These are phyloP conservation scores for Diogma glabrata DNA, from an alignment of 2,888 invertebrate species.

Conservation along the genomic window DNA sequence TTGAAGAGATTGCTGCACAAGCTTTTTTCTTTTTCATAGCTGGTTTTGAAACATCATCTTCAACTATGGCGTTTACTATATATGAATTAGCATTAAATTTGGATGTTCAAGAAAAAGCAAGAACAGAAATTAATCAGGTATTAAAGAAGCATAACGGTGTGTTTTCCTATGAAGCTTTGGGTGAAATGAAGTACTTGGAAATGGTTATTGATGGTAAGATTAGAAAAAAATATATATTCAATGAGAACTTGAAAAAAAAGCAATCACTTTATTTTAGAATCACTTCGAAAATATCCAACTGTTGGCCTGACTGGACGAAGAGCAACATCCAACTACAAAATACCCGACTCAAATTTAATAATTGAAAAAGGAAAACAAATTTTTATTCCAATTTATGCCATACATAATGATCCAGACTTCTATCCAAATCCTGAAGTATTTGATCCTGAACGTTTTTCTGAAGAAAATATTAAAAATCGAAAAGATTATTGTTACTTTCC, in stretches of 20 bases:
- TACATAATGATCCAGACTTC: conserved; percentile 46
- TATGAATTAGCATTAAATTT: conserved; percentile 41
- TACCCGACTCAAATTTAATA: conserved; percentile 28
- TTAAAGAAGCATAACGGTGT: conserved; percentile 26
- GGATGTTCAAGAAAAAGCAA: conserved; percentile 25
- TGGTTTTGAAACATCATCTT: conserved; percentile 39
- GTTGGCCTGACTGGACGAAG: not conserved
- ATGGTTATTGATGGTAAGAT: conserved; percentile 32
- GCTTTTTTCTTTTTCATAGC: conserved; percentile 41
- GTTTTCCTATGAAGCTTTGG: conserved; percentile 31
- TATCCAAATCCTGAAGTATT: conserved; percentile 47
- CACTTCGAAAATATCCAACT: conserved; percentile 7
- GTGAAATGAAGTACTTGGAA: conserved; percentile 34
- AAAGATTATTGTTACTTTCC: conserved; percentile 23
- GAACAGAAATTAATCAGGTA: conserved; percentile 31
- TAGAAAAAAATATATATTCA: not conserved
- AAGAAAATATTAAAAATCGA: conserved; percentile 39
- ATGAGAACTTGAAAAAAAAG: not conserved
- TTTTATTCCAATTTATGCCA: conserved; percentile 41
- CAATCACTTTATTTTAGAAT: conserved; percentile 13
- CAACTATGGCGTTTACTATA: conserved; percentile 34
- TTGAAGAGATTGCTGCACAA: conserved; percentile 41
- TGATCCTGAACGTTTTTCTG: conserved; percentile 43
- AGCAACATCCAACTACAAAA: not conserved
- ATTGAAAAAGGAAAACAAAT: conserved; percentile 42